These are phyloP conservation scores for Tetropium fuscum DNA, from an alignment of 2,888 invertebrate genomes.

Conservation along the genomic window DNA sequence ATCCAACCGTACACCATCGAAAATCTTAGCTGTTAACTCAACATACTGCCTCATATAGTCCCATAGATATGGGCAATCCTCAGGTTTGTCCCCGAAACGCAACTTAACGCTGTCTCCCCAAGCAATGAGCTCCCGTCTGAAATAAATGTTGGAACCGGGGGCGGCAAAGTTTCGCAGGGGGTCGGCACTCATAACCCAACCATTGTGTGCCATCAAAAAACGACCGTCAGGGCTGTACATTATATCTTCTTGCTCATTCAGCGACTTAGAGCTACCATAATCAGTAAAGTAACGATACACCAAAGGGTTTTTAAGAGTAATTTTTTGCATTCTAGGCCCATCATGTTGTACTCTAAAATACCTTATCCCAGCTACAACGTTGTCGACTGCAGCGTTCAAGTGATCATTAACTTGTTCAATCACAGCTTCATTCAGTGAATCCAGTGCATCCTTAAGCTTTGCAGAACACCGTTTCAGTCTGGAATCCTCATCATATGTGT, in stretches of 20 bases:
- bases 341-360: slow-evolving; percentile 81
- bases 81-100: slow-evolving; percentile 84
- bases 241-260: slow-evolving; percentile 76
- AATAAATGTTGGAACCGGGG: slow-evolving; percentile 77
- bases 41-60: slow-evolving; percentile 93
- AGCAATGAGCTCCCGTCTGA: slow-evolving; percentile 92
- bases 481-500: slow-evolving; percentile 84
- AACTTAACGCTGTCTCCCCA: slow-evolving; percentile 72
- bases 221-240: slow-evolving; percentile 77
- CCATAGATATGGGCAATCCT: slow-evolving; percentile 96
- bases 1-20: slow-evolving; percentile 96
- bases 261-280: slow-evolving; percentile 66
- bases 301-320: slow-evolving; percentile 82
- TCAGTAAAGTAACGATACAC: slow-evolving; percentile 74
- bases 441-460: slow-evolving; percentile 76
- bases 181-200: slow-evolving; percentile 98
- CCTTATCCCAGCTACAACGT: slow-evolving; percentile 83
- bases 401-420: slow-evolving; percentile 76
- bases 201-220: slow-evolving; percentile 95
- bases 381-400: slow-evolving; percentile 84
- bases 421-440: slow-evolving; percentile 79
- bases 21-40: slow-evolving; percentile 87
- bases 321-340: slow-evolving; percentile 82
- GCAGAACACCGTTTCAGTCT: slow-evolving; percentile 77
- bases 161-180: slow-evolving; percentile 96